phyloP scores from a whole-genome alignment of 2,888 invertebrate species.

The Seira musarum region DNA sequence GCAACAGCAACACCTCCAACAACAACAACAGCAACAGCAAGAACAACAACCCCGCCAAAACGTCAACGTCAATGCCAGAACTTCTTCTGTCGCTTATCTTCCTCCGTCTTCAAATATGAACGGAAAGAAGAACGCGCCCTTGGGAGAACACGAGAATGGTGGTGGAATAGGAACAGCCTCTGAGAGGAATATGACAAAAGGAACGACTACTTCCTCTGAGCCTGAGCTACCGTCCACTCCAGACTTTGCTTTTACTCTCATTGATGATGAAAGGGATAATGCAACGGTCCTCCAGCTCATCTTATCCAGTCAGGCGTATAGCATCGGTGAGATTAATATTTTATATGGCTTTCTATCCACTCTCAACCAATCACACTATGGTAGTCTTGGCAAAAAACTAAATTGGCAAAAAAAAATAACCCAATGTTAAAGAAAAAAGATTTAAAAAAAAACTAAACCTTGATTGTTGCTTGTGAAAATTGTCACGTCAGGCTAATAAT shows the following conservation, averaged over 20 bases:
- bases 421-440: not conserved
- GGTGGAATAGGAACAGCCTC: conserved; percentile 26
- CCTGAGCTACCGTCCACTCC: not conserved
- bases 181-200: conserved; percentile 31
- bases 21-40: not conserved
- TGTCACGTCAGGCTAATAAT: conserved; percentile 14
- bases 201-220: not conserved
- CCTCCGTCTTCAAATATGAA: conserved; percentile 1
- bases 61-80: conserved; percentile 34
- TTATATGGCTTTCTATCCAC: not conserved
- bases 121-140: too few species aligned
- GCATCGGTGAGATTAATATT: conserved; percentile 26
- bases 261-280: conserved; percentile 39
- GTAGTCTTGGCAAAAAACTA: not conserved
- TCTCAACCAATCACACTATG: too few species aligned
- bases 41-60: too few species aligned
- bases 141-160: too few species aligned
- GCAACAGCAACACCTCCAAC: conserved; percentile 19
- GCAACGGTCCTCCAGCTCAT: conserved; percentile 27
- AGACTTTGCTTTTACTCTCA: not conserved
- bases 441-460: not conserved
- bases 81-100: conserved; percentile 33
- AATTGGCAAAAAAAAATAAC: not conserved
- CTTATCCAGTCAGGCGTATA: conserved; percentile 30
- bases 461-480: not conserved